A percentile compares a stretch with the other conserved stretches of the same genome.
Conservation (phyloP, 2,888 invertebrate species). For the Operophtera brumata region DNA sequence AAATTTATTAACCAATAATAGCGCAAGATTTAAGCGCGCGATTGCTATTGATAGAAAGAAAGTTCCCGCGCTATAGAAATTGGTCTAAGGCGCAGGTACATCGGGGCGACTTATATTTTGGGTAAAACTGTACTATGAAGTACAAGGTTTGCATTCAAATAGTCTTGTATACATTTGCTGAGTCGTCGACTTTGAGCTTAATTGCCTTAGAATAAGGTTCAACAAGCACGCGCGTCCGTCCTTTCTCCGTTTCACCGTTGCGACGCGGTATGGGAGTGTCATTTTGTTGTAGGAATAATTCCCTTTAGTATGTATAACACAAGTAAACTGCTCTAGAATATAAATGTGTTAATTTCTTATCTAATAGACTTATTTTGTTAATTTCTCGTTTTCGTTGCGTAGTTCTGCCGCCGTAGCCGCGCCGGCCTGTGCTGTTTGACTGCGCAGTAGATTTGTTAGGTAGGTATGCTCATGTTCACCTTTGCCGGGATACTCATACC, state of each 20-base stretch:
- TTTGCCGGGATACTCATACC: no score
- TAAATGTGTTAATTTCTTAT: slow-evolving; percentile 49
- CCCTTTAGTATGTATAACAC: slow-evolving; percentile 65
- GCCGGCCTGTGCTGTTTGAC: no score
- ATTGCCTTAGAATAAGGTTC: slow-evolving; percentile 14
- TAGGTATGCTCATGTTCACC: no score
- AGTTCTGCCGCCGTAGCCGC: not conserved
- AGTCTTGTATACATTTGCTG: slow-evolving; percentile 23
- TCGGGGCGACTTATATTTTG: no score
- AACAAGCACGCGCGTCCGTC: slow-evolving; percentile 13
- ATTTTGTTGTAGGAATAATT: slow-evolving; percentile 73
- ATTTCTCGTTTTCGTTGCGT: slow-evolving; percentile 26
- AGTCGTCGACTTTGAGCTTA: slow-evolving; percentile 16
- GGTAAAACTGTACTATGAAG: slow-evolving; percentile 11
- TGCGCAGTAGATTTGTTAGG: no score
- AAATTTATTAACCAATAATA: no score
- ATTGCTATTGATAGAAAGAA: no score
- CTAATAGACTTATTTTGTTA: slow-evolving; percentile 40
- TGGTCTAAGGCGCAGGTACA: no score
- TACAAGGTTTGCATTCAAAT: slow-evolving; percentile 12
- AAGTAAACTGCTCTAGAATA: slow-evolving; percentile 60
- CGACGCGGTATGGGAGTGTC: slow-evolving; percentile 52
- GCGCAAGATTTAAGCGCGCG: no score
- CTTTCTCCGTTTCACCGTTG: slow-evolving; percentile 29
- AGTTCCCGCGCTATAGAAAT: no score